These are phyloP conservation scores for Oreocharis arfaki DNA, from an alignment of 2,113 vertebrate genomes.

Conservation along the genomic window DNA sequence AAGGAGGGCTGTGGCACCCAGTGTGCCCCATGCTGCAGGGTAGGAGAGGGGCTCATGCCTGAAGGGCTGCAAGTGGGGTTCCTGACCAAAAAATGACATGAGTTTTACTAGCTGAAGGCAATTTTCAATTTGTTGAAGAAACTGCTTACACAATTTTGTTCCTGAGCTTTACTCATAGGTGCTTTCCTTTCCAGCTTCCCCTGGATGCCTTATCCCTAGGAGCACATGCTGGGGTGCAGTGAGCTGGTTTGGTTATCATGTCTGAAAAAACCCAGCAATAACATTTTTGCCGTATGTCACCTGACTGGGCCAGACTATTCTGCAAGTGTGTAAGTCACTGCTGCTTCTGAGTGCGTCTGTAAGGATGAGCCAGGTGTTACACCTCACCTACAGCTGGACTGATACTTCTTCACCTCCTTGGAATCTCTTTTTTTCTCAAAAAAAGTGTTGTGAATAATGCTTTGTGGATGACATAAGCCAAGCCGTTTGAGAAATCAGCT, in stretches of 20 bases:
- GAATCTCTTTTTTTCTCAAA: neutral
- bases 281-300: neutral
- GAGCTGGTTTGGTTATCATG: neutral
- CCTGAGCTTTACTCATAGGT: neutral
- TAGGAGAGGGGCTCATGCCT: rapidly evolving
- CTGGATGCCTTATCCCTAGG: neutral
- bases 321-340: neutral
- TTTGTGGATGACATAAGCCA: neutral
- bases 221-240: neutral
- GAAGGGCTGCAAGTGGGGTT: neutral
- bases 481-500: neutral
- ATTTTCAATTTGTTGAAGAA: neutral
- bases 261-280: neutral
- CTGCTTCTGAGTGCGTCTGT: neutral
- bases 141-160: neutral
- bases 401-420: neutral
- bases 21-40: neutral
- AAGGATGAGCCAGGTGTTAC: neutral
- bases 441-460: neutral
- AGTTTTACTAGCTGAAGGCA: neutral
- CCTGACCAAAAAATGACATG: neutral
- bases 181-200: neutral
- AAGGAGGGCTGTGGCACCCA: neutral
- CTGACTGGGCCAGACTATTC: neutral
- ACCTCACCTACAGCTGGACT: neutral